Evolutionary conservation across 2,797 vertebrate genomes (phyloP).

Genomic region (Coilia nasus): DNA sequence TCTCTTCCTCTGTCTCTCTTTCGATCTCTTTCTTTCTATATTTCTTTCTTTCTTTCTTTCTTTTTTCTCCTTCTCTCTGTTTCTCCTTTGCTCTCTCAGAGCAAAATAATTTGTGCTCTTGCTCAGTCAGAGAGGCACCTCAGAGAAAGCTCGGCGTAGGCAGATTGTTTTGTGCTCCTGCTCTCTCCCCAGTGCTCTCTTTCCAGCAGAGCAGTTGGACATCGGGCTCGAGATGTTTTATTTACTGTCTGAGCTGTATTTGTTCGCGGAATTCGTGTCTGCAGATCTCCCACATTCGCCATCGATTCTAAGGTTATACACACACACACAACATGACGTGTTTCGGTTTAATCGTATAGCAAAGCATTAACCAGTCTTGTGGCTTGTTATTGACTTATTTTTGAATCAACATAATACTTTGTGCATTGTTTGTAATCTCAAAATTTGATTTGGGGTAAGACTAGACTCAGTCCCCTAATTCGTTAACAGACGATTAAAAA

Average conservation of each 20-base stretch:
- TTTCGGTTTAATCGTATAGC: neutral
- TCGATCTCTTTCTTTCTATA: too few species aligned
- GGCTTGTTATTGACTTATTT: neutral
- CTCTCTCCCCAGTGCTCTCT: neutral
- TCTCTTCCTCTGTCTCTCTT: neutral
- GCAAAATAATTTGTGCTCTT: too few species aligned
- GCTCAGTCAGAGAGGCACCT: too few species aligned
- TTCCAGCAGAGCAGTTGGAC: constrained; percentile 6
- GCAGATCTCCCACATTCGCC: neutral
- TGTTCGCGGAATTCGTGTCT: too few species aligned
- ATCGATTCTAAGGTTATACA: neutral
- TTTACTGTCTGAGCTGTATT: constrained; percentile 1
- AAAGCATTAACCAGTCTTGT: neutral
- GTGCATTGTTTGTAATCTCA: neutral
- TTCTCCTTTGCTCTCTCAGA: neutral
- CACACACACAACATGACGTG: neutral
- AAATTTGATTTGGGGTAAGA: neutral
- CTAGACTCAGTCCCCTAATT: neutral
- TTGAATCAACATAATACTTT: neutral
- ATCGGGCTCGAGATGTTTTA: neutral
- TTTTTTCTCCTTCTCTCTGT: neutral
- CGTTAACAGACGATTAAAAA: neutral
- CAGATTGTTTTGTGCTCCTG: neutral
- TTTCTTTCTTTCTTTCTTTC: neutral
- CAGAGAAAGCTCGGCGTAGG: too few species aligned